These are phyloP conservation scores for Eutolmus rufibarbis DNA, from an alignment of 2,888 invertebrate genomes.

Conservation along the genomic window DNA sequence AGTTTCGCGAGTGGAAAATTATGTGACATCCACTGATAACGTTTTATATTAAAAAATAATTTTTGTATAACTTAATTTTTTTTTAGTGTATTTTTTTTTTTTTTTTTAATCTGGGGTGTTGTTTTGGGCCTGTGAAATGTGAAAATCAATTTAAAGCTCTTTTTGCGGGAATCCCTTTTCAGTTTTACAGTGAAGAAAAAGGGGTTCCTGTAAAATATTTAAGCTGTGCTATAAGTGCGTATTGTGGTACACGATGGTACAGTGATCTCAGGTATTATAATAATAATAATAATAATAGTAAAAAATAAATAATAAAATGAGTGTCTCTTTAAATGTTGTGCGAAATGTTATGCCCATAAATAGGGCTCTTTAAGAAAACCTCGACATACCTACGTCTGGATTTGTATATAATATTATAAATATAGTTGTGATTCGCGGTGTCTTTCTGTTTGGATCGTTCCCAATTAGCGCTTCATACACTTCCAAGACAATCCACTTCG, in stretches of 20 bases:
- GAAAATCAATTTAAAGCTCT: conserved; percentile 34
- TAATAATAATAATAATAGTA: not conserved
- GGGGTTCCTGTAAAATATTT: conserved; percentile 4
- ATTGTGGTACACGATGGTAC: not conserved
- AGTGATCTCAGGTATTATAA: not conserved
- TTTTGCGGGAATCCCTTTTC: not conserved
- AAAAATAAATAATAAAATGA: not conserved
- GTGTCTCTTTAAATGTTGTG: not conserved
- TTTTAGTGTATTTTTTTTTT: not conserved
- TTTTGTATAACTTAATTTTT: not conserved
- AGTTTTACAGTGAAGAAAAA: not conserved
- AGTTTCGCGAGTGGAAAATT: not conserved
- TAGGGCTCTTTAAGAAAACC: not conserved
- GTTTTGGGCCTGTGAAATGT: conserved; percentile 3
- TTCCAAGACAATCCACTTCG: not conserved
- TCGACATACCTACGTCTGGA: not conserved
- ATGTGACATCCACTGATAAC: conserved; percentile 25
- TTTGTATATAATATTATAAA: not conserved
- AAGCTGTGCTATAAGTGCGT: not conserved
- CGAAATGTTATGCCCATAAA: not conserved
- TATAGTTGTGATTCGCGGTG: not conserved
- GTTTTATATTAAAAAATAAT: not conserved
- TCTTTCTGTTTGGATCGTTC: not conserved
- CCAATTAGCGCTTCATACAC: not conserved
- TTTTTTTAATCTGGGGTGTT: not conserved